These are phyloP conservation scores for Ploceus nigricollis DNA, from an alignment of 2,113 vertebrate genomes.

Conservation along the genomic window DNA sequence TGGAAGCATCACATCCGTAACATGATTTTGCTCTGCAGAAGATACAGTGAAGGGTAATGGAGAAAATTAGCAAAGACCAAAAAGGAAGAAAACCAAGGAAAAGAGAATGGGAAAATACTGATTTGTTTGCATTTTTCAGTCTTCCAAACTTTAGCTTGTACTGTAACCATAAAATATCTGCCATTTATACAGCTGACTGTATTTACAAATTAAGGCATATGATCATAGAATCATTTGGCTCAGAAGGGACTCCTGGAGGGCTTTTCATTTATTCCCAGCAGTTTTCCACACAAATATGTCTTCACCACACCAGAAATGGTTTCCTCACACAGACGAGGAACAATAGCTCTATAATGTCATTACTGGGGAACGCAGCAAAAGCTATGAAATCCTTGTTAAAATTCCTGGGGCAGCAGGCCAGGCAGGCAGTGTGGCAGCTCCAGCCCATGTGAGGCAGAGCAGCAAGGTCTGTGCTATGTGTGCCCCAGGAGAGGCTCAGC, in stretches of 20 bases:
- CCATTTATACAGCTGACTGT: neutral
- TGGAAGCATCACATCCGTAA: neutral
- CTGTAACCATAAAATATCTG: neutral
- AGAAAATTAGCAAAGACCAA: neutral
- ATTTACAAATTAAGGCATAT: conserved; percentile 1
- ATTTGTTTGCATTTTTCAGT: neutral
- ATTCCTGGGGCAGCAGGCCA: neutral
- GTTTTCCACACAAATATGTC: neutral
- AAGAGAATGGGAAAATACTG: neutral
- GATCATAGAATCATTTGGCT: neutral
- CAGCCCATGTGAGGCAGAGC: neutral
- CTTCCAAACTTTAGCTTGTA: neutral
- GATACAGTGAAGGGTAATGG: neutral
- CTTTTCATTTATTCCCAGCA: conserved; percentile 4
- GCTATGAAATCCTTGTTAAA: neutral
- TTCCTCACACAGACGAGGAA: neutral
- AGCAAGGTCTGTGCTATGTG: neutral
- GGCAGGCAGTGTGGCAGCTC: neutral
- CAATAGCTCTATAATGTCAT: conserved; percentile 9
- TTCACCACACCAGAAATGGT: neutral
- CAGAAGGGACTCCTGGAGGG: neutral
- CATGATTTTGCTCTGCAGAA: neutral
- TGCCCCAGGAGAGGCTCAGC: neutral
- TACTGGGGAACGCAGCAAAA: neutral
- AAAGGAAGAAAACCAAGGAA: neutral